Conservation (phyloP, 2,113 vertebrate genomes). For the Panthera leo region DNA sequence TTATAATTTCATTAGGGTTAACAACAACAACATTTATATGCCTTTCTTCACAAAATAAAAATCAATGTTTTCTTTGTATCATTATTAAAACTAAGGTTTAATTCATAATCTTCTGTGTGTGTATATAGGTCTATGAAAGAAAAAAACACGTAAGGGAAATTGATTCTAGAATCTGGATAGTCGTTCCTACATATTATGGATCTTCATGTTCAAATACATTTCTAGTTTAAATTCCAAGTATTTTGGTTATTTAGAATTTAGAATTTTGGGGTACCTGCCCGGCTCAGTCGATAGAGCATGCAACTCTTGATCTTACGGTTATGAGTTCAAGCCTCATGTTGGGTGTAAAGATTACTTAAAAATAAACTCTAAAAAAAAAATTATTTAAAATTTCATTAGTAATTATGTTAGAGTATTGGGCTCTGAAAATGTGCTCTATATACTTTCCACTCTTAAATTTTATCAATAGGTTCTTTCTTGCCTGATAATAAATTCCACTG, state of each 20-base stretch:
- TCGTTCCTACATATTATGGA: neutral
- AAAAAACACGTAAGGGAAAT: neutral
- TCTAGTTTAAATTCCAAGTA: neutral
- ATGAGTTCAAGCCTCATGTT: too few species aligned
- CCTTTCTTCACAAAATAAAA: neutral
- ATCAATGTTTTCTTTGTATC: neutral
- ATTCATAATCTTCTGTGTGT: neutral
- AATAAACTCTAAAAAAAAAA: too few species aligned
- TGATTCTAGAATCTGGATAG: neutral
- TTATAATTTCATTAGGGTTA: neutral
- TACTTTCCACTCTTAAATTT: neutral
- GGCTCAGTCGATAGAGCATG: too few species aligned
- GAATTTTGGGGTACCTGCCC: neutral
- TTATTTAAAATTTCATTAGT: neutral
- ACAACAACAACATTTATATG: neutral
- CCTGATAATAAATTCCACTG: neutral
- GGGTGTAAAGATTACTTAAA: too few species aligned
- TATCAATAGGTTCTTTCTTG: neutral
- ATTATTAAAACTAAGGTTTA: neutral
- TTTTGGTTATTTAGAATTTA: neutral
- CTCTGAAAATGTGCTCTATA: neutral
- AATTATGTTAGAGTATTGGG: neutral
- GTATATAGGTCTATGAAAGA: neutral
- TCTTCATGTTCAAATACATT: neutral
- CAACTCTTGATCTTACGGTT: too few species aligned